Evolutionary conservation across 2,888 invertebrate genomes (phyloP).

Genomic region (Eristalis pertinax): DNA sequence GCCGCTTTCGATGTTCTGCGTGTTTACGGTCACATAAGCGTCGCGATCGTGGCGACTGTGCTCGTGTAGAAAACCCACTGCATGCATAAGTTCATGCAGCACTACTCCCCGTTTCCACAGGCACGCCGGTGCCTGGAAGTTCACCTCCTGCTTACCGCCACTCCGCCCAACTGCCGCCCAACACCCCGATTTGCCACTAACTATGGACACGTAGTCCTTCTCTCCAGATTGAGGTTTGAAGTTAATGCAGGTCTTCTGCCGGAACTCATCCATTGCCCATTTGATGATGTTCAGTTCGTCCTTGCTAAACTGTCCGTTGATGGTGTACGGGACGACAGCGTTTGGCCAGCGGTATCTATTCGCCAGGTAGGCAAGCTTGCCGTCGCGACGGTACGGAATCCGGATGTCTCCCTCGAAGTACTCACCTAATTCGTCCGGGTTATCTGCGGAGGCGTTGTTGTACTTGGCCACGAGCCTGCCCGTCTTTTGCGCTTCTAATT

Average conservation of each 20-base stretch:
- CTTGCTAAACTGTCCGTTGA: neutral
- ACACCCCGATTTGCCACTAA: constrained; percentile 75
- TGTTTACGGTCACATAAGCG: constrained; percentile 85
- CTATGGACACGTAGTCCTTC: constrained; percentile 86
- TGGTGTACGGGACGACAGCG: neutral
- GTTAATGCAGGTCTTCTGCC: constrained; percentile 85
- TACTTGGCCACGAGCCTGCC: neutral
- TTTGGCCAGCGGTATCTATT: neutral
- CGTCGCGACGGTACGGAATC: neutral
- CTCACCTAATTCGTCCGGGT: neutral
- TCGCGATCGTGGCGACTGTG: constrained; percentile 90
- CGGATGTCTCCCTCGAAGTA: neutral
- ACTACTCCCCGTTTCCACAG: constrained; percentile 87
- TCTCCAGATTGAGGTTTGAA: constrained; percentile 86
- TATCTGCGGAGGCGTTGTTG: neutral
- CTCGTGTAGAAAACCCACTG: constrained; percentile 90
- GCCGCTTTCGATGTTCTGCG: neutral
- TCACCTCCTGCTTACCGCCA: constrained; percentile 82
- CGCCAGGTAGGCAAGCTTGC: neutral
- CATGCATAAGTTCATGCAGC: constrained; percentile 90
- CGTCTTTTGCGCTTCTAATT: neutral
- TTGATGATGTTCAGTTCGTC: neutral
- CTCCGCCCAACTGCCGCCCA: neutral
- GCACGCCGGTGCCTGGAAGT: constrained; percentile 88
- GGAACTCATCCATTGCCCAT: neutral